phyloP scores from a whole-genome alignment of 2,797 vertebrate genomes.

The Microchirus variegatus region DNA sequence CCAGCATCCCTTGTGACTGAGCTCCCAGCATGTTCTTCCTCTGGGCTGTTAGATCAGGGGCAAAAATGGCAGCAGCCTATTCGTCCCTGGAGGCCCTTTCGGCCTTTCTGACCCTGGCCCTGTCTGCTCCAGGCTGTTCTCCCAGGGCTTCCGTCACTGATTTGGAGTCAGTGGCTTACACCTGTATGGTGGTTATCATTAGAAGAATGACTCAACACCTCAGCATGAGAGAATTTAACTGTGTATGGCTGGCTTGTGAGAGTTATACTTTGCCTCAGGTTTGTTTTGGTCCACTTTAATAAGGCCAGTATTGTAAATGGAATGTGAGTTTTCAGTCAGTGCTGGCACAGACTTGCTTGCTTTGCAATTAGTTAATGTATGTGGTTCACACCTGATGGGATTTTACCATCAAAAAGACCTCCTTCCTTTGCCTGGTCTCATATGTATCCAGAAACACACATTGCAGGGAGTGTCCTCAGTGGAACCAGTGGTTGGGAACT shows the following conservation, averaged over 20 bases:
- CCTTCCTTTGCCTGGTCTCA: slow-evolving; percentile 3
- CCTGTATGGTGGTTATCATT: slow-evolving; percentile 63
- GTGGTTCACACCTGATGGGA: slow-evolving; percentile 50
- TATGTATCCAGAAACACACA: neutral
- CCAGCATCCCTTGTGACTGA: slow-evolving; percentile 65
- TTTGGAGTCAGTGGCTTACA: slow-evolving; percentile 59
- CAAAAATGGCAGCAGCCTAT: slow-evolving; percentile 68
- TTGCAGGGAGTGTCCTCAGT: slow-evolving; percentile 34
- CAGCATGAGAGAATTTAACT: slow-evolving; percentile 15
- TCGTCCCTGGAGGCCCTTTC: slow-evolving; percentile 48
- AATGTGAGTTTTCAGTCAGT: slow-evolving; percentile 32
- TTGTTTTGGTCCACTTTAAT: slow-evolving; percentile 43
- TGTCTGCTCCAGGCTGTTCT: slow-evolving; percentile 51
- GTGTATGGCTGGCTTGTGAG: neutral
- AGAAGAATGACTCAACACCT: slow-evolving; percentile 57
- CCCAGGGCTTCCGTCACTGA: slow-evolving; percentile 34
- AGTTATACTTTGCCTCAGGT: slow-evolving; percentile 20
- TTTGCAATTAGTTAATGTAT: slow-evolving; percentile 29
- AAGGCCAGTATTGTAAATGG: slow-evolving; percentile 38
- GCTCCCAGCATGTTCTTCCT: slow-evolving; percentile 25
- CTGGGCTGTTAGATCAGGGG: slow-evolving; percentile 56
- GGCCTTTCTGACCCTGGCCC: slow-evolving; percentile 50
- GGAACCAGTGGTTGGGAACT: slow-evolving; percentile 32
- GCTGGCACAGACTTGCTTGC: slow-evolving; percentile 24
- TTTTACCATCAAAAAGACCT: slow-evolving; percentile 20